Base-by-base conservation (phyloP, 2,113 vertebrate genomes). In the Ochotona princeps region DNA sequence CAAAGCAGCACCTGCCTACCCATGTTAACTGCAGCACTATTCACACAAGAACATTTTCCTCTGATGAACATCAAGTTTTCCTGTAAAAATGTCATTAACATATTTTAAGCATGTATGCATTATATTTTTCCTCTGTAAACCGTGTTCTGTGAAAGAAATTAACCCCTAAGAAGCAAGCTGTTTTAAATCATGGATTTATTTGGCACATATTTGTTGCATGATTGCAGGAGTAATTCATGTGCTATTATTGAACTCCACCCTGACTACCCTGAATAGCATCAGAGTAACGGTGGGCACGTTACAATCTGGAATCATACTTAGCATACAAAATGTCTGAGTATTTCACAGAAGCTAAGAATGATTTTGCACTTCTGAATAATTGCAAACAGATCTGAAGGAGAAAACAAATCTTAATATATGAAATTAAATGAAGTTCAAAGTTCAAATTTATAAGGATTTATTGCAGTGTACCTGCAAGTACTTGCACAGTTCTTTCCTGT, bases 261-360 rank as follows among this genome's bases (percentile, higher is more conserved):
- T 66, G 21, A 32, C 0, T 25, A 15, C 8, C 63, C 9, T 49
- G 14, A 17, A n/a, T 9, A 23, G 15, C 47, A 11, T 0, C 67
- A 26, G 28, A 60, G 23, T 23, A 61, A 1, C 0, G 0, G 20
- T 28, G 2, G 30, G 30, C 12, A 61, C 2, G 44, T n/a, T 67
- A 30, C 0, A 47, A 13, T 2, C 21, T 26, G 73, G 28, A 6
- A 23, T 13, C 4, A 17, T 17, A 67, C 10, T 73, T 54, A 93
- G 15, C 28, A 9, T n/a, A 6, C 7, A 32, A 74, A 3, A 17
- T 63, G 1, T 32, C 61, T 78, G 66, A 30, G 0, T 66, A 35
- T 15, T 14, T 17, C 12, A 57, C 30, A 7, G 28, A 28, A 92
- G 20, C 28, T 78, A 63, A 73, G 11, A 67, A 86, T 90, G 23